Conservation (phyloP, 2,113 vertebrate species). For the Epinephelus cyanopodus region DNA sequence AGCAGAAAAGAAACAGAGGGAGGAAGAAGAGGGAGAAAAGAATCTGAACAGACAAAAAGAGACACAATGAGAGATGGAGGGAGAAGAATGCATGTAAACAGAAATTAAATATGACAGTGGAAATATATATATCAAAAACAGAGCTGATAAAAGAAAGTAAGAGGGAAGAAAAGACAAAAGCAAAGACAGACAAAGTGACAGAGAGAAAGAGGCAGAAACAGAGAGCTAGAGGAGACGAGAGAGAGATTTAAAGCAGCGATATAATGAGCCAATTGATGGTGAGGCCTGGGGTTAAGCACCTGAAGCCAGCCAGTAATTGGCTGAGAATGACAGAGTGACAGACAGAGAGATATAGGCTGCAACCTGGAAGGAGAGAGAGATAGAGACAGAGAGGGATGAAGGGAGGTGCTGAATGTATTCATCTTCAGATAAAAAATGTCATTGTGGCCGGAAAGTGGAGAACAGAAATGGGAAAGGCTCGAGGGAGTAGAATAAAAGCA, state of each 20-base stretch:
- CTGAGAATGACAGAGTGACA: slow-evolving; percentile 67
- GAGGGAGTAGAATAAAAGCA: slow-evolving; percentile 19
- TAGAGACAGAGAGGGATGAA: background rate
- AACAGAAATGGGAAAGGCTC: slow-evolving; percentile 21
- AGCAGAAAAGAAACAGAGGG: background rate
- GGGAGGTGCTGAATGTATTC: slow-evolving; percentile 28
- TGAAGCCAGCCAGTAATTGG: slow-evolving; percentile 72
- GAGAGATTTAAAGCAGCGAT: slow-evolving; percentile 54
- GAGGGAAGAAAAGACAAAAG: background rate
- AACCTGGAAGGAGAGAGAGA: slow-evolving; percentile 53
- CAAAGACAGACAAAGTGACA: background rate
- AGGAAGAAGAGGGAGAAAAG: background rate
- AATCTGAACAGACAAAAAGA: background rate
- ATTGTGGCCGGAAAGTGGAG: background rate
- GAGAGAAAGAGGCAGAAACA: slow-evolving; percentile 4
- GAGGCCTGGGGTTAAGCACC: slow-evolving; percentile 69
- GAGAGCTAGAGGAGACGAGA: background rate
- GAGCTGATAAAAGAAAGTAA: background rate
- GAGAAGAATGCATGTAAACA: background rate
- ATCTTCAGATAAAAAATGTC: slow-evolving; percentile 36
- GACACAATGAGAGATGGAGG: background rate
- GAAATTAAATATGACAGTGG: background rate
- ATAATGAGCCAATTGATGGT: slow-evolving; percentile 72
- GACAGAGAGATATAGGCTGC: slow-evolving; percentile 38
- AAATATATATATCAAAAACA: slow-evolving; percentile 3